These are phyloP conservation scores for Willowsia nigromaculata DNA, from an alignment of 2,888 invertebrate species.

Conservation along the genomic window DNA sequence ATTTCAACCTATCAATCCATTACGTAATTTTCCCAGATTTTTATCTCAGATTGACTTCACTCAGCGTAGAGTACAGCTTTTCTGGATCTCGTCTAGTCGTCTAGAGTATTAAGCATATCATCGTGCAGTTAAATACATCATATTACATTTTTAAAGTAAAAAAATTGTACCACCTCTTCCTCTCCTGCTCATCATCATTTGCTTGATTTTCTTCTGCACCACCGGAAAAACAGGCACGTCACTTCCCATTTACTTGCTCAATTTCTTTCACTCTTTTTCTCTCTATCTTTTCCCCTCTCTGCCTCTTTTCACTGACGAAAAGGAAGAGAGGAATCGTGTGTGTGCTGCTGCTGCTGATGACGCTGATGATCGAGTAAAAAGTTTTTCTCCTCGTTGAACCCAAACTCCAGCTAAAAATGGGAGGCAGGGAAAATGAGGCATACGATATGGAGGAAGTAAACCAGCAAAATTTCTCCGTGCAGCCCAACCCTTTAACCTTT, in stretches of 20 bases:
- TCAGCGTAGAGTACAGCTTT: too few species aligned
- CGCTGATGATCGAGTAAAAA: not conserved
- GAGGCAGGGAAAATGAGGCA: not conserved
- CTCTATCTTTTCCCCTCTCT: not conserved
- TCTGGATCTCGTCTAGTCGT: too few species aligned
- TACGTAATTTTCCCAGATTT: not conserved
- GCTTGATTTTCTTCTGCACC: constrained; percentile 13
- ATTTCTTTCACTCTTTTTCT: not conserved
- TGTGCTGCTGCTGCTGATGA: not conserved
- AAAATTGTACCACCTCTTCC: not conserved
- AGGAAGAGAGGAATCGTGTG: not conserved
- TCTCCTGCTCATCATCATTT: not conserved
- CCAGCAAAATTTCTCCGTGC: not conserved
- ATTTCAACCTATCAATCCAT: not conserved
- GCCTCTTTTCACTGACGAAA: not conserved
- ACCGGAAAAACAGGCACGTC: constrained; percentile 25
- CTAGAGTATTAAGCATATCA: not conserved
- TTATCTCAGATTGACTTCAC: too few species aligned
- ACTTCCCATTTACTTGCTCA: constrained; percentile 20
- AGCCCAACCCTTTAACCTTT: constrained; percentile 58
- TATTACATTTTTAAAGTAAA: not conserved
- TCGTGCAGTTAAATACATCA: not conserved
- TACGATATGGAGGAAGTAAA: not conserved
- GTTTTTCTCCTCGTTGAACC: not conserved
- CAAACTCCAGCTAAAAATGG: not conserved